Conservation (phyloP, 2,888 invertebrate genomes). For the Lydus trimaculatus region DNA sequence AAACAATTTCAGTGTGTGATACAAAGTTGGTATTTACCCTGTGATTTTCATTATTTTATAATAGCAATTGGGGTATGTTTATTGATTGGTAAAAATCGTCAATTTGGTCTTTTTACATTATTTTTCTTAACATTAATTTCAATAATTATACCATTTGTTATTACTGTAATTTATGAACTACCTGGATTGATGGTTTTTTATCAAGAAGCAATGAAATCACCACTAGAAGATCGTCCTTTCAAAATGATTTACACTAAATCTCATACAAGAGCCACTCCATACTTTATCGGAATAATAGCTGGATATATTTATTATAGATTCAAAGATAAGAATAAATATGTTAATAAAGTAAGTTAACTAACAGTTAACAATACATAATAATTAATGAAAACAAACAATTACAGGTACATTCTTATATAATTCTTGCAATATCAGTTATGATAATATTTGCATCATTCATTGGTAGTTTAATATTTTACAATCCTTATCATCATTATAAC, state of each 20-base stretch:
- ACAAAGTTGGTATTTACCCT: conserved; percentile 74
- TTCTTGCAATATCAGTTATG: conserved; percentile 57
- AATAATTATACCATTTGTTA: conserved; percentile 62
- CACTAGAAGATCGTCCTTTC: conserved; percentile 64
- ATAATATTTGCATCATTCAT: conserved; percentile 62
- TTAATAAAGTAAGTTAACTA: conserved; percentile 53
- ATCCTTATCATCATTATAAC: conserved; percentile 62
- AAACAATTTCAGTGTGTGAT: conserved; percentile 68
- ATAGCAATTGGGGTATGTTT: conserved; percentile 63
- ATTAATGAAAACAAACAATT: neutral
- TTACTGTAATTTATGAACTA: conserved; percentile 63
- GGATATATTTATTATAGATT: conserved; percentile 62
- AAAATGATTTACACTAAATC: conserved; percentile 67
- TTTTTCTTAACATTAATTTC: conserved; percentile 57
- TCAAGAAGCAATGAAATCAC: conserved; percentile 64
- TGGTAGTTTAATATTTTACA: conserved; percentile 63
- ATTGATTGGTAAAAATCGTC: conserved; percentile 59
- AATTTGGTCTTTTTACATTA: conserved; percentile 58
- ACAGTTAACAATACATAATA: neutral
- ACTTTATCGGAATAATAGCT: conserved; percentile 66
- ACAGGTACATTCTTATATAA: conserved; percentile 63
- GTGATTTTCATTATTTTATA: conserved; percentile 74
- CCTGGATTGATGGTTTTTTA: conserved; percentile 67
- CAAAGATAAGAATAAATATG: conserved; percentile 45
- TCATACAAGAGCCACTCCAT: conserved; percentile 67